Evolutionary conservation across 2,797 vertebrate genomes (phyloP), one percentile per base, ranked within the genome.

Genomic region (Eulemur mongoz): DNA sequence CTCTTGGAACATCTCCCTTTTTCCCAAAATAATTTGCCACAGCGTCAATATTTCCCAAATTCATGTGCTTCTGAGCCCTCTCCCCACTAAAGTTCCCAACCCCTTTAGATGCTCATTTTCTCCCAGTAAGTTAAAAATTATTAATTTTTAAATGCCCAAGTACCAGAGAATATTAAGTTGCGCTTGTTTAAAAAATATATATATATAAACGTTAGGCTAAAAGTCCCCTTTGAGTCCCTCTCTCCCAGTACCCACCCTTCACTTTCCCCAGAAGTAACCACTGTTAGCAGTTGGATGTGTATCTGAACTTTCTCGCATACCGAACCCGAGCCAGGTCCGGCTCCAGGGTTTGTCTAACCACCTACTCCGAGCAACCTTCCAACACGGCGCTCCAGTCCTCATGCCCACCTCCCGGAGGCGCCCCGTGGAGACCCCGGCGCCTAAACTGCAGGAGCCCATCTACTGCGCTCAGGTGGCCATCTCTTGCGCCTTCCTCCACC

Each of bases 381-480:
- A 4, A 9, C 1, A 59, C 7, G 0, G 57, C 8, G 22, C 59
- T 18, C 78, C 2, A 23, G 57, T 18, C 38, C 75, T 73, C 80
- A 30, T 15, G 17, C 23, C 40, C 52, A 35, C 38, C 40, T 90
- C 52, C 89, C 35, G 4, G 69, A 84, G 84, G 89, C 43, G 12
- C 69, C 92, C 91, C 22, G 12, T 5, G 38, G 90, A 83, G 88
- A 52, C 69, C n/a, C 27, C 18, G 87, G 87, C 94, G 84, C 88
- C 93, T n/a, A 83, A 86, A 43, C 92, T 32, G 73, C 93, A 3
- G 93, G 94, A 65, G 81, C 57, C 70, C 80, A 73, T 12, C 52
- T 69, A 22, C 30, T 7, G 95, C 13, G 30, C 84, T 22, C 40
- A 18, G 70, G 92, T 23, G 27, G 69, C 45, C 75, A 25, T 23